Evolutionary conservation across 2,113 vertebrate species (phyloP).

Genomic region (human): DNA sequence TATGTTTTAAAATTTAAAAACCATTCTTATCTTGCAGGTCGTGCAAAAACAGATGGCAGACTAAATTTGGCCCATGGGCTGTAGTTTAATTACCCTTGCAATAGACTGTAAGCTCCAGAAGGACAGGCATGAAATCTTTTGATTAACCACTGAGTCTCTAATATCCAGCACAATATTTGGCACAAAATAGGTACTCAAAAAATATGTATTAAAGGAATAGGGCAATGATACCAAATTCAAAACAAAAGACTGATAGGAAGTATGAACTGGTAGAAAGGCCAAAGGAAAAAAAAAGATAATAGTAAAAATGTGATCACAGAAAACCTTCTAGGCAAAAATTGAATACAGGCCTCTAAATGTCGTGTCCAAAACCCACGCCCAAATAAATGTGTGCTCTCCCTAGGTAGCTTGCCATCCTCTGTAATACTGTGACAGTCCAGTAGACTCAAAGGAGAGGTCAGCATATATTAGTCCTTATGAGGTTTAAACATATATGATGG

Average conservation of each 20-base stretch:
- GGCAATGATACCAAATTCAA: not conserved
- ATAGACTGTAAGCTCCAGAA: not conserved
- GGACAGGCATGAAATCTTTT: not conserved
- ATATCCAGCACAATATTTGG: not conserved
- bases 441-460: not conserved
- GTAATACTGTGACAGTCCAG: not conserved
- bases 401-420: not conserved
- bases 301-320: not conserved
- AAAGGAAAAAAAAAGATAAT: not conserved
- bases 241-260: not conserved
- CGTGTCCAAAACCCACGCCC: not conserved
- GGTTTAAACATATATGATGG: not conserved
- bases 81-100: not conserved
- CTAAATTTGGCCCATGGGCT: not conserved
- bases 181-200: not conserved
- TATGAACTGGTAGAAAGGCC: not conserved
- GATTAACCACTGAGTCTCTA: not conserved
- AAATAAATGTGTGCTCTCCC: not conserved
- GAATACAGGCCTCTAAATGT: not conserved
- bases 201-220: not conserved
- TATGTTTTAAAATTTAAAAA: constrained; percentile 8
- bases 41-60: not conserved
- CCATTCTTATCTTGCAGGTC: not conserved
- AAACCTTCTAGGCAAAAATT: not conserved
- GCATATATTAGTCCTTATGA: too few relatives aligned